phyloP scores from a whole-genome alignment of 2,888 invertebrate genomes.

The Papilio protenor region DNA sequence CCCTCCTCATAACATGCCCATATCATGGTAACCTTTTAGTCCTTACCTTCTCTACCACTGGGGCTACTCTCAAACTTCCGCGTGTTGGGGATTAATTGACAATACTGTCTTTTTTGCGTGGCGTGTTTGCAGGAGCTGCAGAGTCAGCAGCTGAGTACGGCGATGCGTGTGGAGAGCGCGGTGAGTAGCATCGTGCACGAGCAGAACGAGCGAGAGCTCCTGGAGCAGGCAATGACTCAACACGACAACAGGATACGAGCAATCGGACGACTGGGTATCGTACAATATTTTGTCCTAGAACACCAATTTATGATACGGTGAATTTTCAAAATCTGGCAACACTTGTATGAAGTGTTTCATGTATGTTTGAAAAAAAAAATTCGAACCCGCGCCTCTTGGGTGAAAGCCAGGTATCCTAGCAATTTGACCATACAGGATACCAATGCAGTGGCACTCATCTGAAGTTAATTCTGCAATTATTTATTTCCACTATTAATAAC shows the following conservation, averaged over 20 bases:
- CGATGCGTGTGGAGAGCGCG: conserved; percentile 77
- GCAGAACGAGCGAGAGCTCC: conserved; percentile 74
- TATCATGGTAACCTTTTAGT: no score
- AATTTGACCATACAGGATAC: conserved; percentile 84
- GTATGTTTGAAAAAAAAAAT: background rate
- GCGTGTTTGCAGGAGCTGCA: conserved; percentile 69
- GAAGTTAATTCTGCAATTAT: background rate
- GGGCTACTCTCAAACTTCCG: no score
- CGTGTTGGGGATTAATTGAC: background rate
- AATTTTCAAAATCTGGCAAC: background rate
- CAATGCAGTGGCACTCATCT: background rate
- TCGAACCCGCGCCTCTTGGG: conserved; percentile 77
- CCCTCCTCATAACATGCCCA: no score
- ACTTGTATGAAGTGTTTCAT: background rate
- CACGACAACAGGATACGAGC: conserved; percentile 73
- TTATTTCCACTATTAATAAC: background rate
- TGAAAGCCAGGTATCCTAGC: conserved; percentile 89
- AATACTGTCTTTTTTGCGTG: background rate
- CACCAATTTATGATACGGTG: background rate
- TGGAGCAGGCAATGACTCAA: conserved; percentile 76
- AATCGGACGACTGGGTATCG: conserved; percentile 67
- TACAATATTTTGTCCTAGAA: background rate
- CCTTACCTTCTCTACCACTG: no score
- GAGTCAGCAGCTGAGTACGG: conserved; percentile 80
- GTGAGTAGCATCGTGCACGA: conserved; percentile 78